Conservation (phyloP, 1,140 invertebrate genomes). For the Trichomalopsis sarcophagae region DNA sequence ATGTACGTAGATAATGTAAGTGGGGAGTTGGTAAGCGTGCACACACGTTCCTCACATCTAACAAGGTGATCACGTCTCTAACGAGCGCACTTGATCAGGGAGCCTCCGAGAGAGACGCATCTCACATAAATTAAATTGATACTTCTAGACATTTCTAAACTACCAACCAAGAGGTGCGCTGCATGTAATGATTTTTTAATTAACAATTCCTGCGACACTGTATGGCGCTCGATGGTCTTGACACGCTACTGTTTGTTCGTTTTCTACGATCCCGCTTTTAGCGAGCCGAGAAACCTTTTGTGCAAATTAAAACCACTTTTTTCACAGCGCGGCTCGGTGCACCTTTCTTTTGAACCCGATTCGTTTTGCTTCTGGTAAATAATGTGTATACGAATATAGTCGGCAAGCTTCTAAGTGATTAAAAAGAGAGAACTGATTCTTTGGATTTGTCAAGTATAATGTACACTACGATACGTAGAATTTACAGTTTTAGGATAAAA, state of each 20-base stretch:
- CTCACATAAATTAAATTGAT: background rate
- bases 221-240: background rate
- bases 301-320: conserved; percentile 20
- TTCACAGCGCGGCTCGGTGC: background rate
- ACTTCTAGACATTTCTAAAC: background rate
- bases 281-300: background rate
- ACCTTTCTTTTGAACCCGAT: too few species aligned
- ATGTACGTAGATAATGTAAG: background rate
- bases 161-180: background rate
- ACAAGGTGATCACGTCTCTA: background rate
- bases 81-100: background rate
- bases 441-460: background rate
- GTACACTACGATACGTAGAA: too few species aligned
- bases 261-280: background rate
- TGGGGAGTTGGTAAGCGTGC: background rate
- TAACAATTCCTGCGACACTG: background rate
- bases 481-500: too few species aligned
- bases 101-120: background rate
- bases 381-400: background rate
- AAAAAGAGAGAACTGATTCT: background rate
- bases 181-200: background rate
- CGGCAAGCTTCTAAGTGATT: background rate
- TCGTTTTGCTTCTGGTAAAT: too few species aligned
- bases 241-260: background rate
- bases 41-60: background rate